These are phyloP conservation scores for Epizoanthus rinbou DNA, from an alignment of 92 coral and sea anemone species.

Conservation along the genomic window DNA sequence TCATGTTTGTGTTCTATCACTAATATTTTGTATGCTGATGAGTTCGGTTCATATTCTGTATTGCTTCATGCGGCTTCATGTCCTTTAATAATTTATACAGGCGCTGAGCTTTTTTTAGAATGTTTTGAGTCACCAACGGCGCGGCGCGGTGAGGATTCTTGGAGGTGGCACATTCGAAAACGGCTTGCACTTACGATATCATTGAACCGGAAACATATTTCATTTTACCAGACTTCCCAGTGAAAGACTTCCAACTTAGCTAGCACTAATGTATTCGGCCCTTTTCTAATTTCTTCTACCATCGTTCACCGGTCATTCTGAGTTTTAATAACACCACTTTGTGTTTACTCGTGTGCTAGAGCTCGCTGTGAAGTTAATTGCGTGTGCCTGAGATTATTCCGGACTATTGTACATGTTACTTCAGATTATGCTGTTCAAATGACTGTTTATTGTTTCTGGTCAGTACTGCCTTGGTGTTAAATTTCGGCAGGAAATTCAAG, in stretches of 20 bases:
- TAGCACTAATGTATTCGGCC: neutral
- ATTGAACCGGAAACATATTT: constrained; percentile 33
- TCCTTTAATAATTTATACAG: neutral
- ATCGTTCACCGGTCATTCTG: neutral
- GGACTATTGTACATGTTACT: neutral
- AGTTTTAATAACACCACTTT: no score
- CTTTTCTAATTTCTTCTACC: neutral
- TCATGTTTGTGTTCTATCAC: neutral
- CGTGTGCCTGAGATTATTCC: no score
- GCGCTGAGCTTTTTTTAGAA: constrained; percentile 10
- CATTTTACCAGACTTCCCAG: neutral
- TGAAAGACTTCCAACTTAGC: neutral
- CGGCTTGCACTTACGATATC: neutral
- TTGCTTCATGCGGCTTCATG: neutral
- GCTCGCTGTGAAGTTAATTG: no score
- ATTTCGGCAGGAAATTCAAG: neutral
- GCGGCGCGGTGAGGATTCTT: neutral
- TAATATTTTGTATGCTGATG: constrained; percentile 6
- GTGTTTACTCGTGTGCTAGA: no score
- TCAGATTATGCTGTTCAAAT: neutral
- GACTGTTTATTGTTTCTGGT: neutral
- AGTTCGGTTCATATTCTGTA: neutral
- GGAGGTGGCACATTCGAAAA: neutral
- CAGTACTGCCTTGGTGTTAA: neutral
- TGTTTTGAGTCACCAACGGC: constrained; percentile 20